Base-by-base conservation (phyloP, 2,888 invertebrate species). In the Sussaba pulchella region DNA sequence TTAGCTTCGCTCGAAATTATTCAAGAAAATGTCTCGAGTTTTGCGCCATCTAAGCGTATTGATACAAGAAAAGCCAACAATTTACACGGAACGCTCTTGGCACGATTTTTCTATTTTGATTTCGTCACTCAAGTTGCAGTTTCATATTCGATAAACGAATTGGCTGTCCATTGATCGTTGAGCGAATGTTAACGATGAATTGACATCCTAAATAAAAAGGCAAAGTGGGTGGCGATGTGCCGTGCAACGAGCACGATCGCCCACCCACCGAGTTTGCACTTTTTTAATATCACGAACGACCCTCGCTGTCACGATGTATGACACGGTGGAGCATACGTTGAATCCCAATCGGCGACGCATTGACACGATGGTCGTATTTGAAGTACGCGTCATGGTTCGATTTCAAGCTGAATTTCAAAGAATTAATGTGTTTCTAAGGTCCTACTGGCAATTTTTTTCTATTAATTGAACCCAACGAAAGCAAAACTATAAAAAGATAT, bases 221-320 rank as follows among this genome's bases (percentile, higher is more conserved):
- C 70, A 24, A 74, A 57, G 41, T 59, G 70, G 57, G 59, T 71
- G 74, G 70, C 64, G 14, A 47, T 19, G 52, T 78, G 52, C 43
- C 41, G 63, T 5, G 26, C n/a, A 14, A 43, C 36, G 14, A 47
- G 14, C 39, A 8, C 36, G 21, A 9, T 21, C 12, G 50, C 3
- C 24, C 19, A 59, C 50, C 50, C 41, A 67, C 21, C 9, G 31
- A 17, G 50, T 39, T 73, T n/a, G 54, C 41, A 24, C 31, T 43
- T 24, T 26, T 57, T 57, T 36, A 54, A 24, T 26, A 26, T 43
- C 26, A 54, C 47, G n/a, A n/a, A 21, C 70, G 26, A 8, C 5
- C 1, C 12, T n/a, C n/a, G 36, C 47, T 12, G n/a, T 45, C 61
- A 43, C 21, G 12, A 54, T 61, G n/a, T 5, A 10, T 1, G 31